phyloP scores from a whole-genome alignment of 1,140 invertebrate genomes.

The Oscheius sp. region DNA sequence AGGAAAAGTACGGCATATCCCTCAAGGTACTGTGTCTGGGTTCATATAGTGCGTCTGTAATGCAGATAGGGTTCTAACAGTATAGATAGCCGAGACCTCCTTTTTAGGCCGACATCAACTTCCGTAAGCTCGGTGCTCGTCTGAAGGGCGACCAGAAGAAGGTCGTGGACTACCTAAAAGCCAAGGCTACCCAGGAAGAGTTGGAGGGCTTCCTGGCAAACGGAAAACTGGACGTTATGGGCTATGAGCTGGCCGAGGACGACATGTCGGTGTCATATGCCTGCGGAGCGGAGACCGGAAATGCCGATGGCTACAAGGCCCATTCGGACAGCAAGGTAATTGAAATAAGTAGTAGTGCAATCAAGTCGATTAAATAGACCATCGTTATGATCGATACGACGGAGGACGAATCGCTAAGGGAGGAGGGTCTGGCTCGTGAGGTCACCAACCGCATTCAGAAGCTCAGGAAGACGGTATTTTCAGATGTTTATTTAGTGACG shows the following conservation, averaged over 20 bases:
- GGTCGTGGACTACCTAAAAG: constrained; percentile 77
- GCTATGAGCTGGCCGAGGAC: constrained; percentile 74
- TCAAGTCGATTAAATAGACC: too few relatives aligned
- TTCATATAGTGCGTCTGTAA: neutral
- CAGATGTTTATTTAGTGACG: neutral
- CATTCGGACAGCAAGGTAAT: constrained; percentile 58
- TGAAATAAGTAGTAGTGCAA: too few relatives aligned
- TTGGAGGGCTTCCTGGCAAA: constrained; percentile 74
- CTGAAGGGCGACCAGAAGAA: constrained; percentile 85
- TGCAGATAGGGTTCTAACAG: too few relatives aligned
- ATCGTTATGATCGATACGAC: constrained; percentile 55
- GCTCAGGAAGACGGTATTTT: constrained; percentile 73
- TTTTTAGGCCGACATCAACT: constrained; percentile 81
- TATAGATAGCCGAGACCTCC: too few relatives aligned
- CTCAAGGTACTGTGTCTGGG: constrained; percentile 65
- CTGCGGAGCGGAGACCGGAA: constrained; percentile 1
- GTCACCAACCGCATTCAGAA: constrained; percentile 95
- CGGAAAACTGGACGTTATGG: constrained; percentile 66
- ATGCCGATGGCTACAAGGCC: constrained; percentile 63
- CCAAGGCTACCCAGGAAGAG: constrained; percentile 74
- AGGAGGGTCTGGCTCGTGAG: constrained; percentile 69
- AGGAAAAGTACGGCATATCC: constrained; percentile 86
- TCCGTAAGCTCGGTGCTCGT: constrained; percentile 79
- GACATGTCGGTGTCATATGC: constrained; percentile 82
- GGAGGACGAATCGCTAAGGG: constrained; percentile 45